These are phyloP conservation scores for Atta cephalotes DNA, from an alignment of 1,140 invertebrate genomes.

Conservation along the genomic window DNA sequence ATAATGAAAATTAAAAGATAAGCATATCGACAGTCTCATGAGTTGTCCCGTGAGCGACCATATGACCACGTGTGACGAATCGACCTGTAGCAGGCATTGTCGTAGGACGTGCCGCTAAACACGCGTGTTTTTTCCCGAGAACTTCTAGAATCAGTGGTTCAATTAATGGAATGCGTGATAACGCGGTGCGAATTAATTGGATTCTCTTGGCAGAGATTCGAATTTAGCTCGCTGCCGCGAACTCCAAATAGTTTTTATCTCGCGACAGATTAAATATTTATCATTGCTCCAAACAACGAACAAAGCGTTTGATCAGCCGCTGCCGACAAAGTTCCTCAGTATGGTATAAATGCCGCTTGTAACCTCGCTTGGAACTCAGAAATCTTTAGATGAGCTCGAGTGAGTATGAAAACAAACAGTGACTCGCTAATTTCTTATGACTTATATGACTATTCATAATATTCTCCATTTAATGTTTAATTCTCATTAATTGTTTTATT, in stretches of 20 bases:
- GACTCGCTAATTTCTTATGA: not conserved
- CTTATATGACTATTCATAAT: not conserved
- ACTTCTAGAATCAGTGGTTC: not conserved
- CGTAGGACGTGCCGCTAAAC: not conserved
- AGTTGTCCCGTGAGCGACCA: not conserved
- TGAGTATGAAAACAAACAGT: not conserved
- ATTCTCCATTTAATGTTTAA: not conserved
- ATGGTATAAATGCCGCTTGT: slow-evolving; percentile 53
- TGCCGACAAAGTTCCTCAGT: slow-evolving; percentile 67
- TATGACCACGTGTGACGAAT: slow-evolving; percentile 32
- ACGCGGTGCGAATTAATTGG: slow-evolving; percentile 18
- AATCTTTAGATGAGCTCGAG: not conserved
- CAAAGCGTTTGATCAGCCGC: slow-evolving; percentile 62
- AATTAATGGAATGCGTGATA: slow-evolving; percentile 11
- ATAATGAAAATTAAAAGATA: not conserved
- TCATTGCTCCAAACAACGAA: slow-evolving; percentile 22
- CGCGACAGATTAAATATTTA: slow-evolving; percentile 55
- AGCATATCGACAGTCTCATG: not conserved
- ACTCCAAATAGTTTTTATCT: slow-evolving; percentile 33
- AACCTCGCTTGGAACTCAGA: slow-evolving; percentile 52
- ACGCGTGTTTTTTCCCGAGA: not conserved
- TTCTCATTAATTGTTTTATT: not conserved
- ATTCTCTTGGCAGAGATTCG: not conserved
- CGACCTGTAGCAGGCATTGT: not conserved
- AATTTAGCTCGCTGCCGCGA: not conserved